Evolutionary conservation across 2,888 invertebrate species (phyloP), one percentile per base, ranked within the genome.

Genomic region (Eupithecia subfuscata): DNA sequence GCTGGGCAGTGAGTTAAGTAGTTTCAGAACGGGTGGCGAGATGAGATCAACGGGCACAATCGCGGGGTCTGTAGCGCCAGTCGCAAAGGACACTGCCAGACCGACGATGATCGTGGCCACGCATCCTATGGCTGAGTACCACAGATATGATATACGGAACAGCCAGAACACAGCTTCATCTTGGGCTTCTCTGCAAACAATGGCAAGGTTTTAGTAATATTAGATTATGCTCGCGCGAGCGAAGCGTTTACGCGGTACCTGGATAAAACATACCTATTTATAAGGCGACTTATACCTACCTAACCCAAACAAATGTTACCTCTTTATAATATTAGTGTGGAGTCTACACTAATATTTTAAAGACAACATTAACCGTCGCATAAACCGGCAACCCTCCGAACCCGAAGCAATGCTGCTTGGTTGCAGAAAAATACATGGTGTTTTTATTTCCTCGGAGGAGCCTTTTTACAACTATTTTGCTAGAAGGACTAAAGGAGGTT

Each of bases 81-180:
- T 96, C 30, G 96, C 83, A 40, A 96, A 93, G n/a, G 98, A 98
- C 56, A 97, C 96, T 4, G 96, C 73, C 65, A 97, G 90, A 0
- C 98, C 98, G 16, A 97, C 92, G 16, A 97, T 84, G 37, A 98
- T 91, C 0, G 98, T 98, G 0, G 96, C 92, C 6, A 96, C 81
- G 82, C 97, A 97, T 6, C 98, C 98, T 75, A 98, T 96, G 72
- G 96, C 96, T 11, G 98, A 97, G 91, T 98, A 98, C 98, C 98
- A 98, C 86, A 98, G 96, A 89, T 98, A 98, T 45, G 98, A 98
- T 73, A 98, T 92, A n/a, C 96, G 95, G 88, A 97, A 98, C 76
- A 98, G 88, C 87, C 95, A 91, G 80, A 94, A 93, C 4, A 94
- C 92, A 11, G 89, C 86, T 37, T 88, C 87, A 56, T 88, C 90